Conservation (phyloP, 2,797 vertebrate species). For the Macroramphosus scolopax region DNA sequence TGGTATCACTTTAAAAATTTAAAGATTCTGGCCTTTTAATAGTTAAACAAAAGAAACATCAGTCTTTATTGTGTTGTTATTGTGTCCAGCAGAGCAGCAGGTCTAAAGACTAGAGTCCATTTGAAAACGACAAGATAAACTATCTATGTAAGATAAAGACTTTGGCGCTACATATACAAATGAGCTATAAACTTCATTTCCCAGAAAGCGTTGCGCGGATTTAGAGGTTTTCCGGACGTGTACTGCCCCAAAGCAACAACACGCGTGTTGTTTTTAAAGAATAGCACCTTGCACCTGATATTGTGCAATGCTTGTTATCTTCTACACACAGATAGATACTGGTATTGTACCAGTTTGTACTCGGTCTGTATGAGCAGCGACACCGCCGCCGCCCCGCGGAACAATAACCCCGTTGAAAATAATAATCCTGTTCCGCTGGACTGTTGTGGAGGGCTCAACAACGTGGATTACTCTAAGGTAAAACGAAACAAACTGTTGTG, state of each 20-base stretch:
- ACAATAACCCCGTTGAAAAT: neutral
- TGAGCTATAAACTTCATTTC: conserved; percentile 55
- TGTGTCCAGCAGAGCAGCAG: too few species aligned
- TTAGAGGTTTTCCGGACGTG: conserved; percentile 16
- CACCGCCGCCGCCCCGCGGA: neutral
- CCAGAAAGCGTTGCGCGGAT: conserved; percentile 46
- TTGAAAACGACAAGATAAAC: too few species aligned
- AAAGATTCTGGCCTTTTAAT: too few species aligned
- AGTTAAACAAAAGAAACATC: too few species aligned
- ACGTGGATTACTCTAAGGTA: conserved; percentile 79
- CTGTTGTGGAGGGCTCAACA: conserved; percentile 77
- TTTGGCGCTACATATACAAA: too few species aligned
- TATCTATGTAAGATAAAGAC: too few species aligned
- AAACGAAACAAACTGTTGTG: neutral
- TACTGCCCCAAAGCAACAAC: neutral
- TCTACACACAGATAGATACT: neutral
- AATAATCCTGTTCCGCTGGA: conserved; percentile 42
- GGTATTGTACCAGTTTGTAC: neutral
- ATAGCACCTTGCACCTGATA: conserved; percentile 5
- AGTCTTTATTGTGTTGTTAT: too few species aligned
- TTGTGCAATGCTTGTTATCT: conserved; percentile 17
- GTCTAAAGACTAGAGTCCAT: too few species aligned
- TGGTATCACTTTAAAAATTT: too few species aligned
- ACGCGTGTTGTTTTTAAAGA: neutral
- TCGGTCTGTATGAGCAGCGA: conserved; percentile 32